phyloP scores from a whole-genome alignment of 2,888 invertebrate genomes.

The Magallana nippona region DNA sequence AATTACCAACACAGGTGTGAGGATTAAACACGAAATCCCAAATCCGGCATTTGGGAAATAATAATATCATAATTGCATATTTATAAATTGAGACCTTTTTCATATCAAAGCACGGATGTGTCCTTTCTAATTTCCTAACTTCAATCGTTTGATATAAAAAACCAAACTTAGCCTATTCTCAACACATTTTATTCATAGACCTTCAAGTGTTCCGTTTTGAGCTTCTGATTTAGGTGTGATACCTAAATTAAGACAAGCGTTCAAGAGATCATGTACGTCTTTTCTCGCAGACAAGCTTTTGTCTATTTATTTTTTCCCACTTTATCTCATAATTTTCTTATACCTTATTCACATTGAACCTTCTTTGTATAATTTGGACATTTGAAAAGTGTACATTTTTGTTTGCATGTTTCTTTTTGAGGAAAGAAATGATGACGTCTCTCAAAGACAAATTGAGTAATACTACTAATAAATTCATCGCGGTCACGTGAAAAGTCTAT shows the following conservation, averaged over 20 bases:
- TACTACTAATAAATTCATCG: too few relatives aligned
- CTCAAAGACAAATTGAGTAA: too few relatives aligned
- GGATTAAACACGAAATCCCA: constrained; percentile 1
- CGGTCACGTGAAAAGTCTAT: neutral
- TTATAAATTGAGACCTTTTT: constrained; percentile 7
- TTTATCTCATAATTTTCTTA: neutral
- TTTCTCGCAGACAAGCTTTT: too few relatives aligned
- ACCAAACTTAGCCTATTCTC: neutral
- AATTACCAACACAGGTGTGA: constrained; percentile 30
- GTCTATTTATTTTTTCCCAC: too few relatives aligned
- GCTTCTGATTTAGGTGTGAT: too few relatives aligned
- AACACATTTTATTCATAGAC: neutral
- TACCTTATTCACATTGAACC: neutral
- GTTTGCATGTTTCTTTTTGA: too few relatives aligned
- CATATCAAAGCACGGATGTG: neutral
- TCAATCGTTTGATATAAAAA: neutral
- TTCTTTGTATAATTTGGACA: neutral
- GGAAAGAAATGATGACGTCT: too few relatives aligned
- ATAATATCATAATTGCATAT: constrained; percentile 21
- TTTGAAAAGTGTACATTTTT: too few relatives aligned
- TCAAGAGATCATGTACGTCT: too few relatives aligned
- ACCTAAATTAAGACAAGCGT: too few relatives aligned
- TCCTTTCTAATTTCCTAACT: neutral
- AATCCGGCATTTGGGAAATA: constrained; percentile 28
- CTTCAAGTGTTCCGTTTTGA: too few relatives aligned